Percentiles rank a stretch among this genome's conserved stretches.
Evolutionary conservation across 2,797 vertebrate species (phyloP).

Genomic region (Lithobates sylvaticus): DNA sequence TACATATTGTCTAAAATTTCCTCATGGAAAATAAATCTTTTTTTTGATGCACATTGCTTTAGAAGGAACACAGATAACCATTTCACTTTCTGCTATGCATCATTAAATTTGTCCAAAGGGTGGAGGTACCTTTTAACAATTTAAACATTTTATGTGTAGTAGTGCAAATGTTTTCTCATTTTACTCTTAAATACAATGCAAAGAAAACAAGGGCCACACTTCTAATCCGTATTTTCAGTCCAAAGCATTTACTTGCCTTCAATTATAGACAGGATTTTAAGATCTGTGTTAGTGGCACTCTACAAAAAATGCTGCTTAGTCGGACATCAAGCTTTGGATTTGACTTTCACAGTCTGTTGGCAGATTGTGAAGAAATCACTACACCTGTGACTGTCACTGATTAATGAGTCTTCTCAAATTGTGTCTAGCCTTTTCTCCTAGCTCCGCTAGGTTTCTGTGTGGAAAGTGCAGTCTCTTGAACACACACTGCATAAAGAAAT

Average conservation of each 20-base stretch:
- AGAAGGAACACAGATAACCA: too few species aligned
- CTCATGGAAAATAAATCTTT: too few species aligned
- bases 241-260: not conserved
- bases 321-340: slow-evolving; percentile 82
- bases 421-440: slow-evolving; percentile 88
- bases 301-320: not conserved
- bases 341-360: slow-evolving; percentile 99
- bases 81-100: too few species aligned
- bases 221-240: not conserved
- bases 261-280: not conserved
- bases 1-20: too few species aligned
- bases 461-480: slow-evolving; percentile 83
- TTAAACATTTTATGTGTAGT: too few species aligned
- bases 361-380: slow-evolving; percentile 93
- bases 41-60: too few species aligned
- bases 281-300: not conserved
- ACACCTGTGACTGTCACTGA: slow-evolving; percentile 96
- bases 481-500: slow-evolving; percentile 79
- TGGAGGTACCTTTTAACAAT: too few species aligned
- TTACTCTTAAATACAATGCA: too few species aligned
- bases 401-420: slow-evolving; percentile 98
- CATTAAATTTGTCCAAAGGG: too few species aligned
- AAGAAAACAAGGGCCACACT: too few species aligned
- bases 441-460: slow-evolving; percentile 90
- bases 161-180: too few species aligned